These are phyloP conservation scores for Cyclura pinguis DNA, from an alignment of 2,797 vertebrate species.

Conservation along the genomic window DNA sequence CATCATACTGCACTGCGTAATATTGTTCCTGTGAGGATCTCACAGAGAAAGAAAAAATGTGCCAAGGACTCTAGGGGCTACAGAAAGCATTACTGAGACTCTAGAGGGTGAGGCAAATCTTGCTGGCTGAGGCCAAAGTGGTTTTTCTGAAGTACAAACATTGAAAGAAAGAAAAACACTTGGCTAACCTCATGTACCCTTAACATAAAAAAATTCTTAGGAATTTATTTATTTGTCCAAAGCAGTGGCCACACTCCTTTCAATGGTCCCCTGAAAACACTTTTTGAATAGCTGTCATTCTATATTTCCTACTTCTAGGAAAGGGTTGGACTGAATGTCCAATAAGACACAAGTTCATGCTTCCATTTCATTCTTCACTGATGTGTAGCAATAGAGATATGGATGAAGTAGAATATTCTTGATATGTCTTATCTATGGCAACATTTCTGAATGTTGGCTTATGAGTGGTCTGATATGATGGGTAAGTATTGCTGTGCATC, in stretches of 20 bases:
- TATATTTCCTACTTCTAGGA: not conserved
- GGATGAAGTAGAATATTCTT: not conserved
- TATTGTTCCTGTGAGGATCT: no score
- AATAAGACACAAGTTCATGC: not conserved
- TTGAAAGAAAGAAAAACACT: not conserved
- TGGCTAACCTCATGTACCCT: not conserved
- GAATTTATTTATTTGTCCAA: not conserved
- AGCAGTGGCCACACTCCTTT: not conserved
- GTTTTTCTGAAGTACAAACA: not conserved
- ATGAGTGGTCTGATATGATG: not conserved
- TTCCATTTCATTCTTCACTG: not conserved
- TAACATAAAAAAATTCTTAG: not conserved
- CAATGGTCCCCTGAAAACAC: not conserved
- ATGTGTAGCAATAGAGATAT: not conserved
- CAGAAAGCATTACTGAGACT: not conserved
- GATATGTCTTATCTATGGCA: not conserved
- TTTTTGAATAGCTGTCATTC: not conserved
- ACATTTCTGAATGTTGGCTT: not conserved
- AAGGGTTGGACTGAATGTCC: not conserved
- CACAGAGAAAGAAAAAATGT: not conserved
- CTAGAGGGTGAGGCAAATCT: not conserved
- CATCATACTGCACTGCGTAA: no score
- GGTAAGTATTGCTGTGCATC: not conserved
- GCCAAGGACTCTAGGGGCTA: not conserved
- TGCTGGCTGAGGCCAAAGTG: not conserved